Conservation (phyloP, 2,888 invertebrate genomes). For the Campoplex nolae region DNA sequence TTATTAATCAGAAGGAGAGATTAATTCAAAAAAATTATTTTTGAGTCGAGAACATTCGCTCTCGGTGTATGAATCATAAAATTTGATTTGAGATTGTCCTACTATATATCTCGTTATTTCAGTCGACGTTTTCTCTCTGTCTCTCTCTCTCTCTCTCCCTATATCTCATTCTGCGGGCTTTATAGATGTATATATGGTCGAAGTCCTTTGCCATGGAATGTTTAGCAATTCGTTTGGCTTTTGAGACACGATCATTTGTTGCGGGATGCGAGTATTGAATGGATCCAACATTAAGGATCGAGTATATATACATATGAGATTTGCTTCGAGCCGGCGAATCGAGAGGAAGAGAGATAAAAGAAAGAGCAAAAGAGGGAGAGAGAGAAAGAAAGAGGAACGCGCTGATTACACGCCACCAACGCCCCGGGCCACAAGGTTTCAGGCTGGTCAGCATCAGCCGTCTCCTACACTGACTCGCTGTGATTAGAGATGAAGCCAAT, state of each 20-base stretch:
- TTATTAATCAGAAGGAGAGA: background rate
- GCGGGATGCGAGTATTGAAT: slow-evolving; percentile 59
- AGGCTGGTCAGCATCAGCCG: slow-evolving; percentile 58
- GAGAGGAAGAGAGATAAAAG: slow-evolving; percentile 27
- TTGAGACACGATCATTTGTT: slow-evolving; percentile 57
- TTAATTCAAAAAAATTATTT: background rate
- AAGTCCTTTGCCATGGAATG: slow-evolving; percentile 36
- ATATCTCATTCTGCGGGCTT: background rate
- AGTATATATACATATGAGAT: slow-evolving; percentile 47
- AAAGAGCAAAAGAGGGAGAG: slow-evolving; percentile 52
- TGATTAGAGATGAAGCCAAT: slow-evolving; percentile 70
- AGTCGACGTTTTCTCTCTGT: background rate
- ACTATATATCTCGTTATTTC: slow-evolving; percentile 16
- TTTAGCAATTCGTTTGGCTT: slow-evolving; percentile 62
- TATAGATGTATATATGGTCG: background rate
- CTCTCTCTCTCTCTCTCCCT: background rate
- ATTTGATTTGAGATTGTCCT: slow-evolving; percentile 19
- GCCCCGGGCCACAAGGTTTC: slow-evolving; percentile 72
- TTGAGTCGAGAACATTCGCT: background rate
- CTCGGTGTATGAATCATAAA: slow-evolving; percentile 12
- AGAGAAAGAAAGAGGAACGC: slow-evolving; percentile 70
- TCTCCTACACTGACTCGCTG: slow-evolving; percentile 70
- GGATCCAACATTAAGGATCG: slow-evolving; percentile 48
- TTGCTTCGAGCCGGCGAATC: slow-evolving; percentile 33
- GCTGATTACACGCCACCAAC: slow-evolving; percentile 79